A percentile compares a stretch with the other conserved stretches of the same genome.
These are phyloP conservation scores for Aphidius colemani DNA, from an alignment of 2,888 invertebrate species.

Conservation along the genomic window DNA sequence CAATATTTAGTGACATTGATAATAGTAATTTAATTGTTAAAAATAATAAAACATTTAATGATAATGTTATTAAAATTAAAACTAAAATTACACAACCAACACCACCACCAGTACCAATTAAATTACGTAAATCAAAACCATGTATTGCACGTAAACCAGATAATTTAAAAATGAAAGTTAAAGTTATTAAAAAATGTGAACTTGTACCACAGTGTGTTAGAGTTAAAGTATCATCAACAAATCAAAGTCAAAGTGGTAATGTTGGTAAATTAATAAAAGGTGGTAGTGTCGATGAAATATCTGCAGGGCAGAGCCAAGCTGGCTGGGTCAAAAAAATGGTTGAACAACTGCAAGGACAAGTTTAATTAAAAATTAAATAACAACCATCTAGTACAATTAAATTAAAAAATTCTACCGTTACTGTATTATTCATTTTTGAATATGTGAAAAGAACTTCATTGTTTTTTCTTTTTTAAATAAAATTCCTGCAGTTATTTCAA, in stretches of 20 bases:
- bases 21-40: constrained; percentile 55
- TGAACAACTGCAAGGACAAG: constrained; percentile 53
- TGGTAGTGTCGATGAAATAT: constrained; percentile 49
- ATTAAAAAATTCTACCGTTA: neutral
- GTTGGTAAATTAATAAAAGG: constrained; percentile 24
- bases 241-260: constrained; percentile 3
- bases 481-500: neutral
- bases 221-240: neutral
- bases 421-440: neutral
- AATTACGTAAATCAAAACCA: constrained; percentile 43
- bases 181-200: constrained; percentile 7
- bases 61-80: constrained; percentile 32
- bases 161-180: constrained; percentile 40
- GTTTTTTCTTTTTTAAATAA: neutral
- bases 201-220: constrained; percentile 5
- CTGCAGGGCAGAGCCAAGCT: constrained; percentile 56
- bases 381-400: constrained; percentile 14
- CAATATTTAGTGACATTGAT: constrained; percentile 80
- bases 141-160: constrained; percentile 48
- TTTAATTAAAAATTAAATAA: constrained; percentile 23
- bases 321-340: constrained; percentile 58
- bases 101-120: constrained; percentile 48
- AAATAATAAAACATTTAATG: neutral
- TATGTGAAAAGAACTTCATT: neutral
- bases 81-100: constrained; percentile 27